These are phyloP conservation scores for Galago senegalensis DNA, from an alignment of 2,797 vertebrate species.

Conservation along the genomic window DNA sequence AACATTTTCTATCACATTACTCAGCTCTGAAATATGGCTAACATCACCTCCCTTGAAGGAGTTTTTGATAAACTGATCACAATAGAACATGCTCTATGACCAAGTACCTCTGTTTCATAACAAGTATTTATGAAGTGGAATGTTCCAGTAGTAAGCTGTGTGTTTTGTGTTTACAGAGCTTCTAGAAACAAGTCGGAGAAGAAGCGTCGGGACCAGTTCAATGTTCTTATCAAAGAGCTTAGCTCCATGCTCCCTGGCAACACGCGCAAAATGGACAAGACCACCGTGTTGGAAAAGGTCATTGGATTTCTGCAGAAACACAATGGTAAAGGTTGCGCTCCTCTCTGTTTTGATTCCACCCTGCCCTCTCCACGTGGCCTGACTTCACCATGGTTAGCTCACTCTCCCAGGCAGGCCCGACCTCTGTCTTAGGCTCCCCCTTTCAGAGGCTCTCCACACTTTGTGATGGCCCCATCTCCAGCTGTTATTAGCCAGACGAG, in stretches of 20 bases:
- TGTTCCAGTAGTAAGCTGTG: conserved; percentile 13
- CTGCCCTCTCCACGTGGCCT: neutral
- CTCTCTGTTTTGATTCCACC: neutral
- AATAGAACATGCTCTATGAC: neutral
- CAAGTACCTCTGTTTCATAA: neutral
- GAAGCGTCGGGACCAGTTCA: conserved; percentile 93
- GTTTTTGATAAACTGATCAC: neutral
- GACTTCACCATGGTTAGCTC: neutral
- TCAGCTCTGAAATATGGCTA: conserved; percentile 24
- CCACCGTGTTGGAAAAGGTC: conserved; percentile 92
- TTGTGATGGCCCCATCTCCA: neutral
- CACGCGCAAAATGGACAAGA: conserved; percentile 92
- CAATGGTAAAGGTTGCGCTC: conserved; percentile 87
- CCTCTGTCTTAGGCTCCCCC: neutral
- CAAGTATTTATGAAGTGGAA: neutral
- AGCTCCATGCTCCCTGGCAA: conserved; percentile 93
- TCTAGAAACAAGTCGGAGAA: conserved; percentile 93
- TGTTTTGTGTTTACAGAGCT: conserved; percentile 88
- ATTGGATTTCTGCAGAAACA: conserved; percentile 92
- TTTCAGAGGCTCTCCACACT: neutral
- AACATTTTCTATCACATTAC: neutral
- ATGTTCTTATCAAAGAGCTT: conserved; percentile 93
- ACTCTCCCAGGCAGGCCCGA: neutral
- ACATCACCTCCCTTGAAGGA: neutral
- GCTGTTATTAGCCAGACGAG: neutral